Base-by-base conservation (phyloP, 2,113 vertebrate genomes). In the Coptodon bakossiorum region DNA sequence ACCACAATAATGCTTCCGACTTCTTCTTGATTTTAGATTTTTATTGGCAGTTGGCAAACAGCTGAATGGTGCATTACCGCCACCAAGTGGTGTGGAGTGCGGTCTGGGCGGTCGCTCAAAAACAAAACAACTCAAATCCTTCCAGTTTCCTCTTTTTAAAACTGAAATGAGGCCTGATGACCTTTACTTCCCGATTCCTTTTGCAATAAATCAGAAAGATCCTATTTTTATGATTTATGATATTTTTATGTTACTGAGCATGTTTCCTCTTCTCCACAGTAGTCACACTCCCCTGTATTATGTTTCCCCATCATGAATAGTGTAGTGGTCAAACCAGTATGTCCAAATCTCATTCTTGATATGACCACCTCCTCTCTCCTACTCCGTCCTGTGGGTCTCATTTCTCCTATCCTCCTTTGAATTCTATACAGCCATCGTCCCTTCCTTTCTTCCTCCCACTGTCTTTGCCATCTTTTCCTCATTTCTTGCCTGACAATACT, bases 391-490 rank as follows among this genome's bases (percentile, higher is more conserved):
- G 27, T 59, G 27, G 7, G 7, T 57, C 27, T 34, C 34, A 34
- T 34, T 34, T 3, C 34, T 31, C 27, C 0, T 0, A 16, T 16
- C 56, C 56, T 2, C 27, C 56, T 59, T 16, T 59, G 56, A 59
- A 5, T 16, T 59, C 7, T 59, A 4, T 5, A 17, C 27, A 59
- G 27, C 27, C 27, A 17, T 5, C 7, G 7, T 59, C 56, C 2
- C 56, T 29, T 59, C 56, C 56, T 59, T 16, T 31, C 56, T 31
- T 59, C 56, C 56, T 59, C 56, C 56, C 56, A 2, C 56, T 59
- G 27, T 29, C 13, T 59, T 16, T 29, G 0, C 0, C 56, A 29
- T 29, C 56, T 29, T 9, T 59, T 59, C 56, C 8, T 50, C 48
- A 19, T 8, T 9, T 59, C 27, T 59, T 9, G 7, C 56, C 56